These are phyloP conservation scores for Philereme transversata DNA, from an alignment of 2,888 invertebrate genomes.

Conservation along the genomic window DNA sequence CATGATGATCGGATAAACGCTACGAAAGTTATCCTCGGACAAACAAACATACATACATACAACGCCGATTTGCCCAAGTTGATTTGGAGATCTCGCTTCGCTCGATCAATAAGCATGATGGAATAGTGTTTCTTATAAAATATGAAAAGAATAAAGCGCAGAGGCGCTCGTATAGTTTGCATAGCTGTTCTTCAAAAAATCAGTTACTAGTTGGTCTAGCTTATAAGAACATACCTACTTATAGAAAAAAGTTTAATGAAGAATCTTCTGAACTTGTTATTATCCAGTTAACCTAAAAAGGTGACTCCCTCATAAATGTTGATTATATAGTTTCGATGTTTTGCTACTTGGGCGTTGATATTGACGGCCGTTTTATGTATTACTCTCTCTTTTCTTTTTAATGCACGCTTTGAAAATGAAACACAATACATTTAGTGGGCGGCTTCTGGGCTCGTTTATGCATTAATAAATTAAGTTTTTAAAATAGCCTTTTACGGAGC, in stretches of 20 bases:
- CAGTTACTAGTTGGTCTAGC: no score
- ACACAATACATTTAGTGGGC: constrained; percentile 28
- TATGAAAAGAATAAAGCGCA: not conserved
- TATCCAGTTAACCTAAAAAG: no score
- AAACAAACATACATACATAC: no score
- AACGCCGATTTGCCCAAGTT: no score
- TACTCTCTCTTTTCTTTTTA: constrained; percentile 18
- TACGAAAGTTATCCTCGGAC: no score
- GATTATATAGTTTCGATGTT: constrained; percentile 12
- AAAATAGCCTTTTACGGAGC: constrained; percentile 34
- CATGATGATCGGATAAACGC: no score
- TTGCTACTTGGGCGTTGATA: constrained; percentile 4
- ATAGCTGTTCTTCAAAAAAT: no score
- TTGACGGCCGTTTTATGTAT: constrained; percentile 13
- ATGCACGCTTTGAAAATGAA: constrained; percentile 20
- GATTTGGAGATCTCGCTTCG: no score
- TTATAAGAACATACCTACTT: no score
- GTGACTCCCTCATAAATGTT: constrained; percentile 1
- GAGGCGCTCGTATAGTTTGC: no score
- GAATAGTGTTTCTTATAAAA: not conserved
- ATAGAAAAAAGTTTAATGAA: no score
- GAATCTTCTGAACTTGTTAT: no score
- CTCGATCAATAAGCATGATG: constrained; percentile 4
- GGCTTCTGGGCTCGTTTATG: constrained; percentile 36
- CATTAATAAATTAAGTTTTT: constrained; percentile 33